Evolutionary conservation across 2,888 invertebrate species (phyloP).

Genomic region (Abrostola triplasia): DNA sequence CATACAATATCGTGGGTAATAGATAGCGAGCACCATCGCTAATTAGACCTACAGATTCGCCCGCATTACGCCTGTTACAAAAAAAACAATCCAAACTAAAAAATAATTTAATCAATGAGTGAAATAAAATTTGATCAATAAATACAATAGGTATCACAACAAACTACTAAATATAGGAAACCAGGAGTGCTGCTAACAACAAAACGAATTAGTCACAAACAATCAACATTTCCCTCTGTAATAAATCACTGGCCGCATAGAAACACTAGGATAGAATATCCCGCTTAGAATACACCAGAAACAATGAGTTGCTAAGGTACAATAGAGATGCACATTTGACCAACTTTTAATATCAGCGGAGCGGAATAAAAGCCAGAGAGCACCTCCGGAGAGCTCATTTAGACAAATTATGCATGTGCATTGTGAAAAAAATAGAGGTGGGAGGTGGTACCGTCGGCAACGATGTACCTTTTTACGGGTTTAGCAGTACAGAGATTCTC

Average conservation of each 20-base stretch:
- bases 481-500: not conserved
- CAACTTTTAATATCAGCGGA: conserved; percentile 78
- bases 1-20: too few relatives aligned
- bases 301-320: conserved; percentile 70
- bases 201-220: conserved; percentile 36
- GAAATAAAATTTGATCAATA: not conserved
- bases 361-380: conserved; percentile 69
- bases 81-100: too few relatives aligned
- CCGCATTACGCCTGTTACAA: too few relatives aligned
- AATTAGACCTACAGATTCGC: too few relatives aligned
- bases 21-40: too few relatives aligned
- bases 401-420: conserved; percentile 77
- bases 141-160: not conserved
- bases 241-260: conserved; percentile 49
- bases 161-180: not conserved
- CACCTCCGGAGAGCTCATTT: conserved; percentile 75
- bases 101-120: too few relatives aligned
- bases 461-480: conserved; percentile 29
- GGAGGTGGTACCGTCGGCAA: conserved; percentile 19
- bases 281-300: conserved; percentile 63
- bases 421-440: conserved; percentile 62
- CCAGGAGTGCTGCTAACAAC: conserved; percentile 1
- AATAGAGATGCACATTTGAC: conserved; percentile 77
- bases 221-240: conserved; percentile 36
- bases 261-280: conserved; percentile 33